Conservation (phyloP, 53 echinoderm and acorn worm genomes). For the Henricia sp. region DNA sequence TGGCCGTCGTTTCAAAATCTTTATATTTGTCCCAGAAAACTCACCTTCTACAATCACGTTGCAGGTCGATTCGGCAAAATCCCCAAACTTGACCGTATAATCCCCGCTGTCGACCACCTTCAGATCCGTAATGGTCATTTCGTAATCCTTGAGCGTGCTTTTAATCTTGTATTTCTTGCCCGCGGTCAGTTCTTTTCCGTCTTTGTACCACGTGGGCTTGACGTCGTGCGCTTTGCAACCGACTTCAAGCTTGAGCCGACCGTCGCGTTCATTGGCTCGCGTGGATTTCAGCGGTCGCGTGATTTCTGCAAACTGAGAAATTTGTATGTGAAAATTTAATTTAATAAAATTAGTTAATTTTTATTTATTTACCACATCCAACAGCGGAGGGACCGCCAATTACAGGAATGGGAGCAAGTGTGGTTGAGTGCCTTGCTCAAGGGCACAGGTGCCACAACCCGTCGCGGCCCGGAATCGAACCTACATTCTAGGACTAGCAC, state of each 20-base stretch:
- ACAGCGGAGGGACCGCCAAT: no score
- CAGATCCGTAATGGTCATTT: conserved; percentile 77
- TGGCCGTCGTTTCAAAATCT: background rate
- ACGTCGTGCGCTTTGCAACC: conserved; percentile 76
- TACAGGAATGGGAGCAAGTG: no score
- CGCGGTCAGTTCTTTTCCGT: conserved; percentile 78
- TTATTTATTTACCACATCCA: no score
- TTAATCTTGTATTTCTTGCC: conserved; percentile 90
- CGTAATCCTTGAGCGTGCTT: conserved; percentile 59
- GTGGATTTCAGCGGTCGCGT: conserved; percentile 76
- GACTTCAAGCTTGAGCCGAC: conserved; percentile 74
- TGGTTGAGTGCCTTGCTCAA: no score
- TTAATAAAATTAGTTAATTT: no score
- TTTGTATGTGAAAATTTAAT: no score
- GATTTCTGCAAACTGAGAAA: conserved; percentile 71
- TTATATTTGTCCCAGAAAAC: conserved; percentile 41
- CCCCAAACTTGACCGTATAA: conserved; percentile 83
- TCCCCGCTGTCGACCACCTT: conserved; percentile 76
- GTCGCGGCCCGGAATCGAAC: no score
- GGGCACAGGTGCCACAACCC: no score
- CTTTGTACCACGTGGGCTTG: conserved; percentile 92
- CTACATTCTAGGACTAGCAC: no score
- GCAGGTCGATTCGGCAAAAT: conserved; percentile 74
- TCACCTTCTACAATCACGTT: conserved; percentile 91
- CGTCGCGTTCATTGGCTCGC: conserved; percentile 84